phyloP scores from a whole-genome alignment of 35 echinoderm and acorn worm genomes.

The Anneissia japonica region DNA sequence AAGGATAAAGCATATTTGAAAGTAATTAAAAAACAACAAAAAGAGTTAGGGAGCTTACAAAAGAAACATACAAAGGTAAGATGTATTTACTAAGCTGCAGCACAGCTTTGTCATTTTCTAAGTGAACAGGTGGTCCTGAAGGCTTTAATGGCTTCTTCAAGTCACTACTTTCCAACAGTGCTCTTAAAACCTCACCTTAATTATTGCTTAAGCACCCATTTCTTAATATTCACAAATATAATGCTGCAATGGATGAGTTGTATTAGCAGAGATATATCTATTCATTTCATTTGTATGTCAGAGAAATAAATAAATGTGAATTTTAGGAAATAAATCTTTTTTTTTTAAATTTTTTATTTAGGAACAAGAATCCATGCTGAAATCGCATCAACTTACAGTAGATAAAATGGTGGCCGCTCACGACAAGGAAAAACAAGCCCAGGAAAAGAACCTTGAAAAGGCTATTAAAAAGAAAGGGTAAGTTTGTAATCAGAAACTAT shows the following conservation, averaged over 20 bases:
- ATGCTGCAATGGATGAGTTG: too few relatives aligned
- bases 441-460: slow-evolving; percentile 92
- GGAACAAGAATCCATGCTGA: slow-evolving; percentile 65
- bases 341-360: slow-evolving; percentile 13
- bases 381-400: slow-evolving; percentile 45
- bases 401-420: slow-evolving; percentile 74
- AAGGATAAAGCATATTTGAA: slow-evolving; percentile 80
- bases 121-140: too few relatives aligned
- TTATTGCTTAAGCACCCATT: too few relatives aligned
- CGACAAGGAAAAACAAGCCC: slow-evolving; percentile 81
- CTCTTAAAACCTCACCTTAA: too few relatives aligned
- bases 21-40: slow-evolving; percentile 83
- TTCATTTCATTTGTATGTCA: too few relatives aligned
- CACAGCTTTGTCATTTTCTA: too few relatives aligned
- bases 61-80: slow-evolving; percentile 94
- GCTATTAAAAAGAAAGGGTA: slow-evolving; percentile 98
- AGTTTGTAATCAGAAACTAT: slow-evolving; percentile 6
- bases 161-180: too few relatives aligned
- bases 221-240: too few relatives aligned
- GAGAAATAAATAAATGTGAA: too few relatives aligned
- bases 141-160: too few relatives aligned
- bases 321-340: not conserved
- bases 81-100: too few relatives aligned
- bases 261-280: too few relatives aligned
- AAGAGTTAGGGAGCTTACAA: slow-evolving; percentile 72